phyloP scores from a whole-genome alignment of 92 coral and sea anemone species.

The Bergia puertoricense region DNA sequence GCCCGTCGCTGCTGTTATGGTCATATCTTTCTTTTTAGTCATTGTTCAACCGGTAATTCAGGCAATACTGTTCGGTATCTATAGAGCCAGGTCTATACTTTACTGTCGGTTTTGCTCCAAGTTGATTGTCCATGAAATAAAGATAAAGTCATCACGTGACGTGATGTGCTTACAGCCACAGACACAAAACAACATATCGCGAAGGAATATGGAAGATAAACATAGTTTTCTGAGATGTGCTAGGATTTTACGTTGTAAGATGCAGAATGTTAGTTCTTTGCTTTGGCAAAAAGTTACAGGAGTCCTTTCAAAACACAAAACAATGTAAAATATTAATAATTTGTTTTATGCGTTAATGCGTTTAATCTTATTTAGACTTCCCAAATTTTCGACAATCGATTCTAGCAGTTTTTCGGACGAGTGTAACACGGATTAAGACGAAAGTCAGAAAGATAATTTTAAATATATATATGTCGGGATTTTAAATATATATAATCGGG shows the following conservation, averaged over 20 bases:
- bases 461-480: no score
- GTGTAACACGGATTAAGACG: no score
- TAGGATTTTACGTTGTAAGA: background rate
- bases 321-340: background rate
- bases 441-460: no score
- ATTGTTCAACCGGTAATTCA: slow-evolving; percentile 17
- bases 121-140: background rate
- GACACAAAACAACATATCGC: background rate
- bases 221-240: background rate
- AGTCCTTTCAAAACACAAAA: background rate
- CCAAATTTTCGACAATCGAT: no score
- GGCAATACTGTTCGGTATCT: slow-evolving; percentile 9
- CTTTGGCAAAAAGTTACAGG: background rate
- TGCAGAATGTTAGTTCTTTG: background rate
- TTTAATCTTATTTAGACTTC: background rate
- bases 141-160: background rate
- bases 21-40: background rate
- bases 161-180: background rate
- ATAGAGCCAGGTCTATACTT: slow-evolving; percentile 10
- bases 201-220: background rate
- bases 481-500: no score
- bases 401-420: no score
- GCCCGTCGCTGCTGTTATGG: background rate
- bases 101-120: background rate
- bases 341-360: background rate